Evolutionary conservation across 2,888 invertebrate genomes (phyloP).

Genomic region (Thera obeliscata): DNA sequence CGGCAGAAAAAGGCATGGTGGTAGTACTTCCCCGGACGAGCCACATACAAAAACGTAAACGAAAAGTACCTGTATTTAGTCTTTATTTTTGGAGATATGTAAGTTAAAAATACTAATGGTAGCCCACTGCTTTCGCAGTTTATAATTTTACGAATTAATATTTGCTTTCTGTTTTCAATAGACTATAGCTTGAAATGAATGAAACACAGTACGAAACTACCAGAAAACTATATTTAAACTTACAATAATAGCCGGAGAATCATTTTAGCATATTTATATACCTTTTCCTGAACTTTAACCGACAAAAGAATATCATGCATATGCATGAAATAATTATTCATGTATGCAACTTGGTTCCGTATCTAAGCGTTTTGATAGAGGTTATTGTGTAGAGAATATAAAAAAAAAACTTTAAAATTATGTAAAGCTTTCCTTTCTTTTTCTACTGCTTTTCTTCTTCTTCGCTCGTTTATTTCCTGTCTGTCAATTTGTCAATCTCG

Average conservation of each 20-base stretch:
- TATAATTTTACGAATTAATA: no score
- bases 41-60: no score
- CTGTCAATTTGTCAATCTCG: no score
- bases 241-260: constrained; percentile 44
- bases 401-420: not conserved
- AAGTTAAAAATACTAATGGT: no score
- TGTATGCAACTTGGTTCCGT: constrained; percentile 50
- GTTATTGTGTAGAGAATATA: constrained; percentile 30
- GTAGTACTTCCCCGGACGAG: no score
- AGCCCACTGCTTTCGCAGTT: no score
- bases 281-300: constrained; percentile 46
- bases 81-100: no score
- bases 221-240: constrained; percentile 11
- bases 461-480: no score
- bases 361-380: constrained; percentile 37
- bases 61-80: no score
- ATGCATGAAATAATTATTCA: constrained; percentile 59
- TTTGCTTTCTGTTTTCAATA: no score
- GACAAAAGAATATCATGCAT: constrained; percentile 58
- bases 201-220: not conserved
- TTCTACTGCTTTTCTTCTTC: no score
- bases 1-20: no score
- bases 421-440: not conserved
- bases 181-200: not conserved
- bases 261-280: constrained; percentile 55